phyloP scores from a whole-genome alignment of 64 coral and sea anemone species.

The Dendrophyllia cribrosa region DNA sequence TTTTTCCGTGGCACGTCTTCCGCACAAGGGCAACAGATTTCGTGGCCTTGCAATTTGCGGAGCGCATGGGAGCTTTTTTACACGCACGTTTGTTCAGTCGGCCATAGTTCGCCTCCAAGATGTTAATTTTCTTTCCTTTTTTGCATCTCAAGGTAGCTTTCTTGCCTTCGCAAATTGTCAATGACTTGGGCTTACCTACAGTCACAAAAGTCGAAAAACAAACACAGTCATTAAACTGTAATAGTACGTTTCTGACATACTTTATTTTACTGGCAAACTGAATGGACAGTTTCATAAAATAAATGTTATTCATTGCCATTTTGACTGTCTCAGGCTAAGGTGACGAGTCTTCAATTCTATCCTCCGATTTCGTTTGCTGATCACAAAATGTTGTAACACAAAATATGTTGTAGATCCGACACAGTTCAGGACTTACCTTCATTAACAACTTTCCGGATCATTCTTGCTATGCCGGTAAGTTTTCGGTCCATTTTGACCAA shows the following conservation, averaged over 20 bases:
- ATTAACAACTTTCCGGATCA: background rate
- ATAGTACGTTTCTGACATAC: background rate
- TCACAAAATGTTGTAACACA: too few species aligned
- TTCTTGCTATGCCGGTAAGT: background rate
- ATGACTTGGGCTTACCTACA: background rate
- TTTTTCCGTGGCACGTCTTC: constrained; percentile 25
- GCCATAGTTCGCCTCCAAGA: constrained; percentile 29
- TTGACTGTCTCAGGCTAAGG: background rate
- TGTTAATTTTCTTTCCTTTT: constrained; percentile 15
- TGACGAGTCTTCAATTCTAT: background rate
- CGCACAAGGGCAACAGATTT: constrained; percentile 7
- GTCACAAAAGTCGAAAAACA: background rate
- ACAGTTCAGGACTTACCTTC: background rate
- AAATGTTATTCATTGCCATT: too few species aligned
- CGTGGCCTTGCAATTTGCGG: background rate
- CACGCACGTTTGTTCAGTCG: constrained; percentile 5
- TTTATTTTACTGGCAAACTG: too few species aligned
- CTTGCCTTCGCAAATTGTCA: constrained; percentile 37
- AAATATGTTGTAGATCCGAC: too few species aligned
- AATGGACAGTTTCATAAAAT: too few species aligned
- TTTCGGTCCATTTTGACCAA: constrained; percentile 3
- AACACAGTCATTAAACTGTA: background rate
- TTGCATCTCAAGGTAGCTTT: constrained; percentile 14
- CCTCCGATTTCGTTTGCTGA: background rate
- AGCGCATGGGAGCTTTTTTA: background rate